Percentiles rank a stretch among this genome's conserved stretches.
phyloP scores from a whole-genome alignment of 2,888 invertebrate genomes.

The Aelia acuminata region DNA sequence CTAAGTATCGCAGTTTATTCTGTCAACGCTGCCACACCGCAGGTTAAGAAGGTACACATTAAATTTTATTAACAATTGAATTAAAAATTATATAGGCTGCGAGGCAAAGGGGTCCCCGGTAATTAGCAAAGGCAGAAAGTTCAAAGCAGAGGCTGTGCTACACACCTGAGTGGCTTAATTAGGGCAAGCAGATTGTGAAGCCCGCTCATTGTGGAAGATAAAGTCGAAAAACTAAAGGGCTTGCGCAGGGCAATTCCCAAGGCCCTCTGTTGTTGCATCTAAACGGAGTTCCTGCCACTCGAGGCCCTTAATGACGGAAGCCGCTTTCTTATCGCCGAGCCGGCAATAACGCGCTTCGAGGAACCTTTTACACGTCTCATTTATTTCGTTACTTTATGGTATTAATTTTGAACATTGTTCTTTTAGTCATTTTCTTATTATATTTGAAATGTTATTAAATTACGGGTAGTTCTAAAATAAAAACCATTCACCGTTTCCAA shows the following conservation, averaged over 20 bases:
- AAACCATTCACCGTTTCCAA: too few species aligned
- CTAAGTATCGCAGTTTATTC: neutral
- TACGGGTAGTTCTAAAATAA: too few species aligned
- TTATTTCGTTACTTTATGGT: neutral
- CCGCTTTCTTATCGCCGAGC: slow-evolving; percentile 3
- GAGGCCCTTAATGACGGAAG: slow-evolving; percentile 2
- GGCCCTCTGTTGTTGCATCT: neutral
- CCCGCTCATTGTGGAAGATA: neutral
- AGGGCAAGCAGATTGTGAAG: slow-evolving; percentile 22
- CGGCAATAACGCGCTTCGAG: slow-evolving; percentile 17
- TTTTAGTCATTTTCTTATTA: neutral
- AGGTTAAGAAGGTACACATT: neutral
- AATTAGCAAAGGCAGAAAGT: slow-evolving; percentile 41
- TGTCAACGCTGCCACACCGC: neutral
- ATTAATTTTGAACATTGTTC: neutral
- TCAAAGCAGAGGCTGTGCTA: neutral
- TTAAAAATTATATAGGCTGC: slow-evolving; percentile 11
- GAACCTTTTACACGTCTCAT: slow-evolving; percentile 32
- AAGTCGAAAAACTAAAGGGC: slow-evolving; percentile 33
- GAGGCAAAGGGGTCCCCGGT: neutral
- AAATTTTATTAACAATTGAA: slow-evolving; percentile 28
- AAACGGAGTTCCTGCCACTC: neutral
- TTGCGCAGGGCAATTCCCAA: neutral
- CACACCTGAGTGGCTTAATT: slow-evolving; percentile 50
- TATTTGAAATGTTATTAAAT: too few species aligned